These are phyloP conservation scores for Clarias fuscus DNA, from an alignment of 2,797 vertebrate species.

Conservation along the genomic window DNA sequence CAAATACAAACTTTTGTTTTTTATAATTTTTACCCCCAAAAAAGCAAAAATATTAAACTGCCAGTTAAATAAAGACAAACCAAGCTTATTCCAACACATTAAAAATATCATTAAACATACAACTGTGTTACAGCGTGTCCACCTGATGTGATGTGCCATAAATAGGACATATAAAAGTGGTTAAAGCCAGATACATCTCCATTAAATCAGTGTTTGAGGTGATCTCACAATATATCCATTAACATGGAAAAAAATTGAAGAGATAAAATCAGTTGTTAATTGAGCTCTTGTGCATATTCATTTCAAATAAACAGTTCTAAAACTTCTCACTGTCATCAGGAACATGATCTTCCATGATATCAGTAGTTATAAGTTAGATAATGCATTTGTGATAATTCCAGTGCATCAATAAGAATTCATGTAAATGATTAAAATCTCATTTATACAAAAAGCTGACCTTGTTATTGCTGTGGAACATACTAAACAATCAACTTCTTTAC, in stretches of 20 bases:
- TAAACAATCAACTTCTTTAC: constrained; percentile 38
- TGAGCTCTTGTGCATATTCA: not conserved
- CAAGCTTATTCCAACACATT: constrained; percentile 64
- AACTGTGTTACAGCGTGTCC: constrained; percentile 19
- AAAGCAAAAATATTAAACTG: constrained; percentile 60
- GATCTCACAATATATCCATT: constrained; percentile 25
- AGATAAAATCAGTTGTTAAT: constrained; percentile 41
- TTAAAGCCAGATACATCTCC: constrained; percentile 22
- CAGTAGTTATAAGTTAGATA: constrained; percentile 55
- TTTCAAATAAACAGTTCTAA: constrained; percentile 40
- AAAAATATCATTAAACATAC: constrained; percentile 61
- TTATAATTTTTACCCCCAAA: constrained; percentile 51
- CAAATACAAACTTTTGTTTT: constrained; percentile 55
- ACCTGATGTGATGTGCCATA: constrained; percentile 26
- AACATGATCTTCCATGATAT: constrained; percentile 37
- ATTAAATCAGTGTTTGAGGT: constrained; percentile 27
- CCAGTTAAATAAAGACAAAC: constrained; percentile 55
- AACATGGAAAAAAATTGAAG: constrained; percentile 39
- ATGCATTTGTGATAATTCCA: constrained; percentile 52
- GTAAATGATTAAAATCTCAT: constrained; percentile 38
- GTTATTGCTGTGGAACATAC: constrained; percentile 51
- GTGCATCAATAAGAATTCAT: constrained; percentile 45
- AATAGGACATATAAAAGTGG: constrained; percentile 43
- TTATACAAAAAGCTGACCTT: constrained; percentile 49
- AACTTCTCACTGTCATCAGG: constrained; percentile 10